Percentiles rank a stretch among this genome's conserved stretches.
These are phyloP conservation scores for Beaufortia kweichowensis DNA, from an alignment of 2,113 vertebrate genomes.

Conservation along the genomic window DNA sequence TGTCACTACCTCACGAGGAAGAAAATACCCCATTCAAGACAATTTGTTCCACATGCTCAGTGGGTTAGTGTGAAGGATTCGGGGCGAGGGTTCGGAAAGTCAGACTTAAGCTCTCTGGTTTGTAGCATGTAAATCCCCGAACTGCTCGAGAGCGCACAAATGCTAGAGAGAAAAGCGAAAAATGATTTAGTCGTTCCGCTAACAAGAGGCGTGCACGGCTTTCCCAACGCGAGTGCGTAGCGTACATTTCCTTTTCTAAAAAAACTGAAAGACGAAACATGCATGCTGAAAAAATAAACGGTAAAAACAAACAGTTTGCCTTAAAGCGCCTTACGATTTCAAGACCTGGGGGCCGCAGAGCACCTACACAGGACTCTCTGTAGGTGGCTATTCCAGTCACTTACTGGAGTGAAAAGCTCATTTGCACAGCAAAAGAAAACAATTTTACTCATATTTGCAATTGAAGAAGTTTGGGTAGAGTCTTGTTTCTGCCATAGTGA, in stretches of 20 bases:
- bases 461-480: constrained; percentile 20
- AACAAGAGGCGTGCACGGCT: constrained; percentile 32
- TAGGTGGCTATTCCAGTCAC: constrained; percentile 10
- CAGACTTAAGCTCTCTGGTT: constrained; percentile 64
- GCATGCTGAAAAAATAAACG: constrained; percentile 57
- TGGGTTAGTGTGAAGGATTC: constrained; percentile 51
- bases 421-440: constrained; percentile 18
- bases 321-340: constrained; percentile 54
- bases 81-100: constrained; percentile 52
- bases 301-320: constrained; percentile 62
- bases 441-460: constrained; percentile 23
- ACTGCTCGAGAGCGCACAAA: constrained; percentile 57
- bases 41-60: constrained; percentile 48
- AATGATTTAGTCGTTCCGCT: constrained; percentile 4
- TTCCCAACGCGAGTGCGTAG: constrained; percentile 42
- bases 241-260: constrained; percentile 58
- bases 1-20: constrained; percentile 44
- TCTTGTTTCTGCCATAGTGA: constrained; percentile 13
- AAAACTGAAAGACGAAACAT: constrained; percentile 35
- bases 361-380: constrained; percentile 42
- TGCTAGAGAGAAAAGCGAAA: neutral
- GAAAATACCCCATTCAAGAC: constrained; percentile 39
- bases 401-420: constrained; percentile 1
- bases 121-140: constrained; percentile 68
- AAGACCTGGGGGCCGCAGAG: constrained; percentile 31